phyloP scores from a whole-genome alignment of 2,113 vertebrate species.

The Pimephales promelas region DNA sequence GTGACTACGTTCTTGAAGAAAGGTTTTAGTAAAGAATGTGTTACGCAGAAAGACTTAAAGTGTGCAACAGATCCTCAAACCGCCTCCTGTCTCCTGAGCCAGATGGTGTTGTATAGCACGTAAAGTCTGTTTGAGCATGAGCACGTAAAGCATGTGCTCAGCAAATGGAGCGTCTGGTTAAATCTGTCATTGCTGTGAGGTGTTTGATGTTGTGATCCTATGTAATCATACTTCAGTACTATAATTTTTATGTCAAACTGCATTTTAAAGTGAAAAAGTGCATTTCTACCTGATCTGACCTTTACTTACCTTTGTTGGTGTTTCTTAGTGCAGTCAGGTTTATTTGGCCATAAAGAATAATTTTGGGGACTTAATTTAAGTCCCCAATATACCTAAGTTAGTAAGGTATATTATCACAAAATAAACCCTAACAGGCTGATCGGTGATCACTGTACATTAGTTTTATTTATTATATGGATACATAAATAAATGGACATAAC shows the following conservation, averaged over 20 bases:
- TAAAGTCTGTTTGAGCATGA: slow-evolving; percentile 68
- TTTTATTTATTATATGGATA: background rate
- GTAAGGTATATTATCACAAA: background rate
- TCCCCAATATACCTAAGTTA: too few relatives aligned
- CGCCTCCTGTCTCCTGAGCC: slow-evolving; percentile 63
- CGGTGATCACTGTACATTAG: background rate
- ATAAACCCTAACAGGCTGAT: background rate
- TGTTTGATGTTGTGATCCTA: slow-evolving; percentile 63
- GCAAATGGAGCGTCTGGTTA: slow-evolving; percentile 67
- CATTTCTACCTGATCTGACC: slow-evolving; percentile 13
- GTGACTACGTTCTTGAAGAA: background rate
- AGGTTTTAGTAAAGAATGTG: slow-evolving; percentile 44
- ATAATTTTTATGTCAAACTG: slow-evolving; percentile 23
- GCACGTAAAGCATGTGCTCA: slow-evolving; percentile 71
- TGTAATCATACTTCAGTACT: slow-evolving; percentile 41
- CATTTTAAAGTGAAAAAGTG: slow-evolving; percentile 16
- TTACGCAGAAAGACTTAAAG: slow-evolving; percentile 49
- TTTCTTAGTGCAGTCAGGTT: background rate
- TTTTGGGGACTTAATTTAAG: background rate
- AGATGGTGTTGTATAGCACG: slow-evolving; percentile 72
- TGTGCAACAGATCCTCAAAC: slow-evolving; percentile 60
- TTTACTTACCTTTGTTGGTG: background rate
- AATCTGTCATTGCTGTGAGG: slow-evolving; percentile 55
- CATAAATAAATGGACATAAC: background rate
- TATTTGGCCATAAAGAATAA: background rate